These are phyloP conservation scores for Stenchaetothrips biformis DNA, from an alignment of 2,888 invertebrate species.

Conservation along the genomic window DNA sequence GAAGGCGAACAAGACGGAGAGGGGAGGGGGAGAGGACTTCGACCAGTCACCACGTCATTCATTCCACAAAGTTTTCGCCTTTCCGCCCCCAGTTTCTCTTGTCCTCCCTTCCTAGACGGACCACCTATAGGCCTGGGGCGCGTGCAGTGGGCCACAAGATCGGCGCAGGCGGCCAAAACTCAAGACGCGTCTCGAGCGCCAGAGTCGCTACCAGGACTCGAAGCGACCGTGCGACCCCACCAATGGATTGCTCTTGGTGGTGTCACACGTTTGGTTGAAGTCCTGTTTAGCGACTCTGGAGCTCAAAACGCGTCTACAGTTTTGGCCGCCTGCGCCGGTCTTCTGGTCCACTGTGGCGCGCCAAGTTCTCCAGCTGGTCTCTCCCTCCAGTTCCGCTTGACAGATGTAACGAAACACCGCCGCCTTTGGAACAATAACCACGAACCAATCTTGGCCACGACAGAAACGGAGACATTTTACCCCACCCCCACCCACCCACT, in stretches of 20 bases:
- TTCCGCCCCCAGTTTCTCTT: neutral
- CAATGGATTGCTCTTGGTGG: neutral
- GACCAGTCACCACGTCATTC: neutral
- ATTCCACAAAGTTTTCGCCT: slow-evolving; percentile 5
- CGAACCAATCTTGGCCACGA: too few relatives aligned
- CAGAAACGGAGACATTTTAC: neutral
- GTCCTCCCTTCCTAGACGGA: neutral
- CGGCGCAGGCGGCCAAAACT: too few relatives aligned
- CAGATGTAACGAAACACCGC: slow-evolving; percentile 19
- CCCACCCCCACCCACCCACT: neutral
- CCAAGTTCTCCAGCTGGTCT: neutral
- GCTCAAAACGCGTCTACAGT: too few relatives aligned
- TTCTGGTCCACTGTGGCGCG: neutral
- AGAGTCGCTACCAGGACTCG: too few relatives aligned
- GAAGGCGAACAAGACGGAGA: neutral
- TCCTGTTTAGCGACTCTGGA: too few relatives aligned
- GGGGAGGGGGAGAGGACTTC: neutral
- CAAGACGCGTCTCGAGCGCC: too few relatives aligned
- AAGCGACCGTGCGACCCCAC: too few relatives aligned
- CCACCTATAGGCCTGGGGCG: too few relatives aligned
- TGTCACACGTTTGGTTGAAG: too few relatives aligned
- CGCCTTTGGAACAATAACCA: neutral
- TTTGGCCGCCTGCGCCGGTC: too few relatives aligned
- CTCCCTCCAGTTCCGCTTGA: slow-evolving; percentile 12
- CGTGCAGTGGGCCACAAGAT: neutral